Conservation (phyloP, 2,888 invertebrate species). For the Phyto melanocephala region DNA sequence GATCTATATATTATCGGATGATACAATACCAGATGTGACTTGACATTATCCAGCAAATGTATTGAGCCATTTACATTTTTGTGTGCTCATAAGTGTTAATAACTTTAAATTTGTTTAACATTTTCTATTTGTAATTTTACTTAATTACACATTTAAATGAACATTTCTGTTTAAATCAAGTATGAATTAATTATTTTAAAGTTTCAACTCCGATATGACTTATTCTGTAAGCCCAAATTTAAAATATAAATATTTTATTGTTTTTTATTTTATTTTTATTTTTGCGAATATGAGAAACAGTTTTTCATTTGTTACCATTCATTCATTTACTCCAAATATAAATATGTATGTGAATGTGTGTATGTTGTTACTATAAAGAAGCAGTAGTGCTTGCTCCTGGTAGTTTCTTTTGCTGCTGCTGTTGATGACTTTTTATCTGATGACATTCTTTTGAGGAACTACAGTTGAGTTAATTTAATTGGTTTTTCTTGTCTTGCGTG, state of each 20-base stretch:
- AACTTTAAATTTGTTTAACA: too few relatives aligned
- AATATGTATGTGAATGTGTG: neutral
- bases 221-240: constrained; percentile 24
- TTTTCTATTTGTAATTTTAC: too few relatives aligned
- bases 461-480: constrained; percentile 78
- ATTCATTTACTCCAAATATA: constrained; percentile 12
- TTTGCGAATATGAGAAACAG: neutral
- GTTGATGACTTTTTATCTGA: constrained; percentile 53
- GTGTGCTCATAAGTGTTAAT: too few relatives aligned
- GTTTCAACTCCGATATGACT: neutral
- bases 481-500: constrained; percentile 74
- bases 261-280: neutral
- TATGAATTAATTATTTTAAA: constrained; percentile 22
- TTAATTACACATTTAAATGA: too few relatives aligned
- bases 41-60: too few relatives aligned
- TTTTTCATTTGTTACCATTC: neutral
- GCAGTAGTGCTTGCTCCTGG: constrained; percentile 1
- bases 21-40: too few relatives aligned
- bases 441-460: constrained; percentile 76
- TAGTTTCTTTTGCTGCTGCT: constrained; percentile 29
- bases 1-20: too few relatives aligned
- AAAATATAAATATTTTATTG: constrained; percentile 1
- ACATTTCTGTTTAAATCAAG: too few relatives aligned
- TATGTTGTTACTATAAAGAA: neutral
- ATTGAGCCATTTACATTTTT: too few relatives aligned